Base-by-base conservation (phyloP, 2,113 vertebrate genomes). In the Sterrhoptilus dennistouni region DNA sequence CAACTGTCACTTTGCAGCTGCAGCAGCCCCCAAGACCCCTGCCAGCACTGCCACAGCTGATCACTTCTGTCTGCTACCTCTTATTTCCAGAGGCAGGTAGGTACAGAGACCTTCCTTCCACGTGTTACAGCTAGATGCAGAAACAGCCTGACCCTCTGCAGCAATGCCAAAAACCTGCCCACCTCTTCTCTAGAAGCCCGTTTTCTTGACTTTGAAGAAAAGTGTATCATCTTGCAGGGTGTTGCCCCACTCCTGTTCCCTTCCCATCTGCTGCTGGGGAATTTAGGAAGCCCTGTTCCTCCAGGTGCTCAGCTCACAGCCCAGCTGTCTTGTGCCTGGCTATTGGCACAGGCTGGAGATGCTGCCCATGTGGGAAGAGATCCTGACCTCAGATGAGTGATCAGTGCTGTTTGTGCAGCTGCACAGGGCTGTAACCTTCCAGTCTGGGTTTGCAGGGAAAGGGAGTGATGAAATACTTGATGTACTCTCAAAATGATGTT, bases 41-140 rank as follows among this genome's bases (percentile, higher is more conserved):
- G 6, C 20, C 56, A 71, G 29, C 49, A 13, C 53, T 4, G 18
- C 3, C 7, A 75, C 56, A 86, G 63, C 40, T 15, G 20, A 9
- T 80, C 29, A 45, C 24, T 45, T n/a, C 60, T 63, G 16, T 64
- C 64, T 78, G 47, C 45, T 69, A 2, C 72, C 56, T 45, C 29
- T 38, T 10, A 2, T 5, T 35, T 69, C 59, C 28, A 71, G 44
- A 40, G n/a, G 19, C 15, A 25, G 0, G 6, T 2, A 36, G 50
- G 45, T 45, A 35, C 60, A 18, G 22, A 45, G 47, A 42, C 49
- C 40, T 87, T 52, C 42, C 49, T 79, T 91, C 22, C 66, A 27
- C 1, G 3, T 40, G 23, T 52, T 60, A 57, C 29, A 61, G 45
- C n/a, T 61, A 29, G 88, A 65, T 11, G 61, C 61, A 78, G 52